These are phyloP conservation scores for Sycobia sp. DNA, from an alignment of 1,140 invertebrate genomes.

Conservation along the genomic window DNA sequence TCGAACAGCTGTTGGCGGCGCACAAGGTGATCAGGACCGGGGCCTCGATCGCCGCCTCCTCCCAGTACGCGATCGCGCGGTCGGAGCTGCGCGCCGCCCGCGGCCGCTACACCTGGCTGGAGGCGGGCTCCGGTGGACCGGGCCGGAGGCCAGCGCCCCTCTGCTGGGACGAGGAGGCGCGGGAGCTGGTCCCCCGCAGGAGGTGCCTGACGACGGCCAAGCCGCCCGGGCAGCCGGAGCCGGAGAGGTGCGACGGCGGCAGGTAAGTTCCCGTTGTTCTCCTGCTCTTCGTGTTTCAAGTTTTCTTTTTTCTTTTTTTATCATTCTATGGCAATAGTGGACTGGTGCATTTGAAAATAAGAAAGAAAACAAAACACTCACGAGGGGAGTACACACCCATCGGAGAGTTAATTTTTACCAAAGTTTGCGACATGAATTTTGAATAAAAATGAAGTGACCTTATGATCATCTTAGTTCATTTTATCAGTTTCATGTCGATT, in stretches of 20 bases:
- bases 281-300: too few species aligned
- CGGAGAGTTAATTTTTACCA: too few species aligned
- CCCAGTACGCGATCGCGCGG: slow-evolving; percentile 51
- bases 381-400: too few species aligned
- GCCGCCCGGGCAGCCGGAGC: slow-evolving; percentile 46
- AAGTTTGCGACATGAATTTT: too few species aligned
- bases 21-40: slow-evolving; percentile 39
- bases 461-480: too few species aligned
- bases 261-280: slow-evolving; percentile 52
- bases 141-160: slow-evolving; percentile 63
- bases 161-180: slow-evolving; percentile 60
- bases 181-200: slow-evolving; percentile 58
- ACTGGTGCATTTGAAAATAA: too few species aligned
- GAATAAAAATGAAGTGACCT: too few species aligned
- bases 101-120: slow-evolving; percentile 62
- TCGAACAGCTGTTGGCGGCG: slow-evolving; percentile 40
- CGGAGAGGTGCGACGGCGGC: slow-evolving; percentile 62
- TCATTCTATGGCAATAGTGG: too few species aligned
- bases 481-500: too few species aligned
- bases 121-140: slow-evolving; percentile 62
- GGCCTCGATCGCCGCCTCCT: slow-evolving; percentile 45
- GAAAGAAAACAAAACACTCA: too few species aligned
- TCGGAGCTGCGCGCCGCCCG: slow-evolving; percentile 45
- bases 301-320: too few species aligned
- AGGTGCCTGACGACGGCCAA: slow-evolving; percentile 58